phyloP scores from a whole-genome alignment of 2,888 invertebrate genomes.

The Uropetala carovei region DNA sequence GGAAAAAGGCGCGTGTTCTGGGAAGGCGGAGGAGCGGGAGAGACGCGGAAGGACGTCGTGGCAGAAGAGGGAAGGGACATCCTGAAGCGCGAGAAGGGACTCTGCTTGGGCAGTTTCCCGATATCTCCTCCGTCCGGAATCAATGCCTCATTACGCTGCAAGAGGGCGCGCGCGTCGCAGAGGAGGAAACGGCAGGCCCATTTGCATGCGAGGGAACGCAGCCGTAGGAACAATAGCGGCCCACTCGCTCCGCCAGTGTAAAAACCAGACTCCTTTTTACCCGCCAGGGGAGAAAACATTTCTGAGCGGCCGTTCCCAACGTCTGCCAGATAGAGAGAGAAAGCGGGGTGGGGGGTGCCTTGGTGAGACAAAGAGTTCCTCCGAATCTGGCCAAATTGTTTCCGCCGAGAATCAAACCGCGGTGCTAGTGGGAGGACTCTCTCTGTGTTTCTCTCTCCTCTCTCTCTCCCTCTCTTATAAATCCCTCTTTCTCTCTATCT shows the following conservation, averaged over 20 bases:
- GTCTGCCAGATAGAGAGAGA: background rate
- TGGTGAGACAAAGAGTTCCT: conserved; percentile 45
- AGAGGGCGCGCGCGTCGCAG: conserved; percentile 41
- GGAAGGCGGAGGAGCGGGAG: conserved; percentile 61
- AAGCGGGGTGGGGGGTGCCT: too few species aligned
- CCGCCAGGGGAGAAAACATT: conserved; percentile 47
- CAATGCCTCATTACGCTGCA: conserved; percentile 60
- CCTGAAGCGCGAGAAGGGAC: background rate
- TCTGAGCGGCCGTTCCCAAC: conserved; percentile 16
- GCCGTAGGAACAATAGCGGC: conserved; percentile 35
- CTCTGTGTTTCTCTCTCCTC: background rate
- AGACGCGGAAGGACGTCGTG: background rate
- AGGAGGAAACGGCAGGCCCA: conserved; percentile 43
- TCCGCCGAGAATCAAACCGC: conserved; percentile 48
- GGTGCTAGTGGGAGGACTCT: conserved; percentile 19
- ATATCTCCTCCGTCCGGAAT: conserved; percentile 56
- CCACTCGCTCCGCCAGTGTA: conserved; percentile 20
- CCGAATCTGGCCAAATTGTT: conserved; percentile 63
- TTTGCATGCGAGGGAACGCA: conserved; percentile 34
- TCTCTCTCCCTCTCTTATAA: too few species aligned
- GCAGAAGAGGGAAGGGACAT: background rate
- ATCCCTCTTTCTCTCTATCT: background rate
- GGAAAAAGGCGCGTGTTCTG: conserved; percentile 17
- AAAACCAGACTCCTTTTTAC: conserved; percentile 52
- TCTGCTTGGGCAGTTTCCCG: conserved; percentile 61